Evolutionary conservation across 2,888 invertebrate genomes (phyloP).

Genomic region (Amiota minor): DNA sequence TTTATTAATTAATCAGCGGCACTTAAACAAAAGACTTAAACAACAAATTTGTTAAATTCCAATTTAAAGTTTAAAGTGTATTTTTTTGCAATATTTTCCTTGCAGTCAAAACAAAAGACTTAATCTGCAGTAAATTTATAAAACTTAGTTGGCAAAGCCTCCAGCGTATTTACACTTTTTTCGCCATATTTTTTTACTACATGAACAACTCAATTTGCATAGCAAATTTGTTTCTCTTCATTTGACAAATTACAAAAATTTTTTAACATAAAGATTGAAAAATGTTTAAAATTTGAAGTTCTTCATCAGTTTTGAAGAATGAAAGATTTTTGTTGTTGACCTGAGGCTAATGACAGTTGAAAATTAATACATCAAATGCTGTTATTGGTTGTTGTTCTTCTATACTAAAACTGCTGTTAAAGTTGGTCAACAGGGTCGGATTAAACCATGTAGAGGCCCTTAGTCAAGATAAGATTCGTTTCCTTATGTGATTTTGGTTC

Average conservation of each 20-base stretch:
- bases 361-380: constrained; percentile 34
- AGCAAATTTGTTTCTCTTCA: neutral
- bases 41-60: neutral
- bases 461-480: too few relatives aligned
- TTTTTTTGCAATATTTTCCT: neutral
- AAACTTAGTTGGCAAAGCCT: too few relatives aligned
- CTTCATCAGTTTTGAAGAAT: neutral
- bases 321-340: neutral
- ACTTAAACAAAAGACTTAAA: constrained; percentile 42
- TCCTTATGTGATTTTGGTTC: too few relatives aligned
- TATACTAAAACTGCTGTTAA: too few relatives aligned
- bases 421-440: too few relatives aligned
- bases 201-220: constrained; percentile 21
- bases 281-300: neutral
- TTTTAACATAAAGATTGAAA: neutral
- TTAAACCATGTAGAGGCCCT: too few relatives aligned
- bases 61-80: neutral
- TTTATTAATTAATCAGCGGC: constrained; percentile 19
- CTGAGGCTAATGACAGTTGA: neutral
- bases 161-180: too few relatives aligned
- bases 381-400: constrained; percentile 27
- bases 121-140: neutral
- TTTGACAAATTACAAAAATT: constrained; percentile 23
- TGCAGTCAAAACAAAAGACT: neutral
- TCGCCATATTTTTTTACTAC: too few relatives aligned